These are phyloP conservation scores for Thalassoma bifasciatum DNA, from an alignment of 2,113 vertebrate genomes.

Conservation along the genomic window DNA sequence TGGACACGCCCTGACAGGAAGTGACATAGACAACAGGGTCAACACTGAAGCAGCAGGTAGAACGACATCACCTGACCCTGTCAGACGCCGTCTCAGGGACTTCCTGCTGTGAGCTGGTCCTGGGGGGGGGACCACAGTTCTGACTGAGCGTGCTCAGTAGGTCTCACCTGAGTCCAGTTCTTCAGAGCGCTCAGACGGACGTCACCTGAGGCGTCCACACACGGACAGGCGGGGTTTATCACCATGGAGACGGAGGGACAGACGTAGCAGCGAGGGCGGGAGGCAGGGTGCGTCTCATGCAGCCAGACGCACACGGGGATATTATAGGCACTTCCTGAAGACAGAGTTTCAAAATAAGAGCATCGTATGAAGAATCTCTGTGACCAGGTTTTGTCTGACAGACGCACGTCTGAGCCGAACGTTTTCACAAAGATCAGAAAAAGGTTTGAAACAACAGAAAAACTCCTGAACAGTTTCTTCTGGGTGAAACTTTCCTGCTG, in stretches of 20 bases:
- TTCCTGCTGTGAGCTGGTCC: too few species aligned
- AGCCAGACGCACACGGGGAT: conserved; percentile 84
- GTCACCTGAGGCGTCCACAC: conserved; percentile 70
- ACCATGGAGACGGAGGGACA: conserved; percentile 76
- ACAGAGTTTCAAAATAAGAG: neutral
- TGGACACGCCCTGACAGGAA: conserved; percentile 74
- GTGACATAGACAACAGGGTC: neutral
- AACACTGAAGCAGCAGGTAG: too few species aligned
- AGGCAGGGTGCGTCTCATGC: conserved; percentile 79
- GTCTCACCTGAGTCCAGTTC: conserved; percentile 78
- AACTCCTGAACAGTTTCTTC: too few species aligned
- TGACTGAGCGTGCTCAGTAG: neutral
- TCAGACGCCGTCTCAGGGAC: too few species aligned
- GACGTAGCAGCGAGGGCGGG: conserved; percentile 78
- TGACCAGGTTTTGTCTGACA: too few species aligned
- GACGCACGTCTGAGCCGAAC: too few species aligned
- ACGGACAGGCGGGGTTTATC: conserved; percentile 77
- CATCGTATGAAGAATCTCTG: too few species aligned
- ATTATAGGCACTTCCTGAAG: conserved; percentile 76
- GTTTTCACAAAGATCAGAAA: too few species aligned
- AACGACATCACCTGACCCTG: neutral
- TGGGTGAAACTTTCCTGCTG: too few species aligned
- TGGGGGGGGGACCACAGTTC: neutral
- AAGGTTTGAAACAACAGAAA: too few species aligned
- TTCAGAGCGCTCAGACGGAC: conserved; percentile 66